phyloP scores from a whole-genome alignment of 1,140 invertebrate genomes.

The Mamestra configurata region DNA sequence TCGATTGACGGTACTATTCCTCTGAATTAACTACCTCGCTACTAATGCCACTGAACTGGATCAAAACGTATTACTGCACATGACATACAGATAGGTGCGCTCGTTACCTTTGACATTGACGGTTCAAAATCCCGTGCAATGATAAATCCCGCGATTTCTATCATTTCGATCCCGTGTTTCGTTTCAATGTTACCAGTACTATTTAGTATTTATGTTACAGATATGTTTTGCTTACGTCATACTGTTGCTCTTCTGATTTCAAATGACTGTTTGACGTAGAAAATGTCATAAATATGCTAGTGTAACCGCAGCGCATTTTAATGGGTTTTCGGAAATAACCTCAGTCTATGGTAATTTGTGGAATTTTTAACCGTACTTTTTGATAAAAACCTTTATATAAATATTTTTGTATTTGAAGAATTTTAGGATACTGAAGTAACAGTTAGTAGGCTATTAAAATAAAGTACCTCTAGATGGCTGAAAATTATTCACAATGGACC shows the following conservation, averaged over 20 bases:
- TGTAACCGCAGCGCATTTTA: slow-evolving; percentile 7
- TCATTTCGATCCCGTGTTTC: slow-evolving; percentile 25
- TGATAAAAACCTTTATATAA: no score
- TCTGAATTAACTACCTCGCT: background rate
- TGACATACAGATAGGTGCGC: background rate
- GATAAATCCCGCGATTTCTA: background rate
- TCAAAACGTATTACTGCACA: background rate
- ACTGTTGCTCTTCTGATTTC: slow-evolving; percentile 33
- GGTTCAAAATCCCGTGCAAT: background rate
- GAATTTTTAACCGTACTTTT: background rate
- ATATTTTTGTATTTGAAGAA: no score
- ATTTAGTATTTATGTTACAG: slow-evolving; percentile 32
- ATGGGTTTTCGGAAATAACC: slow-evolving; percentile 7
- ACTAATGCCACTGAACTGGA: background rate
- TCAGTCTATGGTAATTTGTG: slow-evolving; percentile 7
- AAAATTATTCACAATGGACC: no score
- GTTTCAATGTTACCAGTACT: slow-evolving; percentile 14
- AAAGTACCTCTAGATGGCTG: no score
- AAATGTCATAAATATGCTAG: slow-evolving; percentile 37
- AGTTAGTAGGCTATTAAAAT: no score
- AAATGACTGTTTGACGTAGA: slow-evolving; percentile 39
- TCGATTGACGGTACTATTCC: background rate
- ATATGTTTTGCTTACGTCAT: slow-evolving; percentile 36
- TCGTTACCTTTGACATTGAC: slow-evolving; percentile 18
- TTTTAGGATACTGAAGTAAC: no score